phyloP scores from a whole-genome alignment of 2,888 invertebrate species.

The Drosophila anomelani region DNA sequence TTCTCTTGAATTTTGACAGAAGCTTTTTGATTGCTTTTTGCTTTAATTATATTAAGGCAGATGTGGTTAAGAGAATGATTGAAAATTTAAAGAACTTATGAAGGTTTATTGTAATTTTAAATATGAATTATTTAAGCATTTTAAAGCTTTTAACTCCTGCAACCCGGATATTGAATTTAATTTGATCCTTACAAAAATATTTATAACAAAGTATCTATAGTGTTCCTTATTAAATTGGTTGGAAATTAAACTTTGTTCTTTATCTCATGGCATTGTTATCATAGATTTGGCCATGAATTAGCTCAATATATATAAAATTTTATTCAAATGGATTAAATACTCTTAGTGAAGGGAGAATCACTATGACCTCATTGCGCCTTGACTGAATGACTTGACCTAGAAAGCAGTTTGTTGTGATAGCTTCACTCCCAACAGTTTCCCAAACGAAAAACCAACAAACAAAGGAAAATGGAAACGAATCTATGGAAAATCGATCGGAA shows the following conservation, averaged over 20 bases:
- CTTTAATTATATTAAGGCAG: neutral
- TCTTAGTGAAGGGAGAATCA: neutral
- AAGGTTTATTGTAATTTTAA: neutral
- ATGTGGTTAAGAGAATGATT: neutral
- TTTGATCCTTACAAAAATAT: no score
- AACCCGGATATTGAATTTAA: no score
- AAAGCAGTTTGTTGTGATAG: constrained; percentile 50
- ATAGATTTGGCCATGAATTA: neutral
- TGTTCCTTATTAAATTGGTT: neutral
- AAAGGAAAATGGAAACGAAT: constrained; percentile 7
- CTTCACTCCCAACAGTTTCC: constrained; percentile 43
- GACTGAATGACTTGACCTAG: constrained; percentile 48
- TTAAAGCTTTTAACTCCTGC: no score
- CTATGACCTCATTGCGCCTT: constrained; percentile 38
- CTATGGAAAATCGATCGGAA: constrained; percentile 12
- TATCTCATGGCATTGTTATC: neutral
- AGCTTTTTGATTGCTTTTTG: constrained; percentile 1
- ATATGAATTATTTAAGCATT: neutral
- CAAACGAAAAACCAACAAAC: constrained; percentile 26
- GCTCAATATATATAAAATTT: neutral
- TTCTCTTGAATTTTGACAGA: constrained; percentile 14
- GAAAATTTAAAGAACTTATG: neutral
- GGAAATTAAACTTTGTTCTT: neutral
- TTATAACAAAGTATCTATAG: no score
- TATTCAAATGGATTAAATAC: constrained; percentile 2